A percentile compares a stretch with the other conserved stretches of the same genome.
Evolutionary conservation across 1,140 invertebrate species (phyloP).

Genomic region (Pseudomyrmex pallidus): DNA sequence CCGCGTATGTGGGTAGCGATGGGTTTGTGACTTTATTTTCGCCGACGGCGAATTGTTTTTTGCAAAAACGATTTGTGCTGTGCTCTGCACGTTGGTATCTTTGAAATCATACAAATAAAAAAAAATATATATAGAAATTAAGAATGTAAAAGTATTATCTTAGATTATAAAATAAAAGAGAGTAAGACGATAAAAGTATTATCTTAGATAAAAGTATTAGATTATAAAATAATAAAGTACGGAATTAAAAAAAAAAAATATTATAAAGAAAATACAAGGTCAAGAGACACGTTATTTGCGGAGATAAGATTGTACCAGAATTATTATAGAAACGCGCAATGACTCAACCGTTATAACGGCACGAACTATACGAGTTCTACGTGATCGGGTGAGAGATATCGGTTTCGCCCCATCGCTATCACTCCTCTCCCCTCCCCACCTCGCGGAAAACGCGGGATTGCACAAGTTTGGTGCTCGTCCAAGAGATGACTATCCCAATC

Average conservation of each 20-base stretch:
- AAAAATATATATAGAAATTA: too few species aligned
- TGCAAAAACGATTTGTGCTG: too few species aligned
- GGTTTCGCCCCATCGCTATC: constrained; percentile 64
- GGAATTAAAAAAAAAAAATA: not conserved
- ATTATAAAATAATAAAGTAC: too few species aligned
- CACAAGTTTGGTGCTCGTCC: constrained; percentile 75
- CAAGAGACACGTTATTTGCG: not conserved
- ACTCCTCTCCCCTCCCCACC: constrained; percentile 47
- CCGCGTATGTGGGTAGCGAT: constrained; percentile 71
- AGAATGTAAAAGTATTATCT: too few species aligned
- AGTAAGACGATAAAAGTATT: too few species aligned
- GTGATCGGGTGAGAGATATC: constrained; percentile 9
- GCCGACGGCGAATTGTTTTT: constrained; percentile 4
- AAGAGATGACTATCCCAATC: constrained; percentile 77
- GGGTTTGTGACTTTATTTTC: constrained; percentile 65
- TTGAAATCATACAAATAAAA: too few species aligned
- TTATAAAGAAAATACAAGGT: not conserved
- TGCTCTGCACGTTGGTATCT: too few species aligned
- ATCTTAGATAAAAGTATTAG: too few species aligned
- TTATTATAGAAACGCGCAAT: constrained; percentile 6
- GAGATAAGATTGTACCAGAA: not conserved
- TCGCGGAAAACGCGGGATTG: constrained; percentile 66
- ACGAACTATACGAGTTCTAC: constrained; percentile 6
- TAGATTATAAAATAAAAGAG: too few species aligned
- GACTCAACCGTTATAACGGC: not conserved